Percentiles rank a stretch among this genome's conserved stretches.
phyloP scores from a whole-genome alignment of 1,140 invertebrate genomes.

The Drosophila melanogaster region Release_6_plus_ISO1_MT NC_004354.4:13206501-13207000 shows the following conservation, averaged over 20 bases:
- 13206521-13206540: slow-evolving; percentile 26
- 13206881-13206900: too few species aligned
- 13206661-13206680: not conserved
- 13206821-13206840: slow-evolving; percentile 65
- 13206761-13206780: slow-evolving; percentile 88
- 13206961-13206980: too few species aligned
- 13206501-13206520: slow-evolving; percentile 34
- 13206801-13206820: slow-evolving; percentile 71
- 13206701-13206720: slow-evolving; percentile 90
- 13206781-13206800: slow-evolving; percentile 67
- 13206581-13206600: not conserved
- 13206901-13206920: too few species aligned
- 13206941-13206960: too few species aligned
- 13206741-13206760: slow-evolving; percentile 94
- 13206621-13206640: slow-evolving; percentile 18
- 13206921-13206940: too few species aligned
- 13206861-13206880: not conserved
- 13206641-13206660: not conserved
- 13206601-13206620: slow-evolving; percentile 22
- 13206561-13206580: not conserved
- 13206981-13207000: too few species aligned
- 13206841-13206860: not conserved
- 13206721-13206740: slow-evolving; percentile 95
- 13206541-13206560: slow-evolving; percentile 1
- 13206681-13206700: not conserved